phyloP scores from a whole-genome alignment of 2,797 vertebrate species.

The Dromococcyx pavoninus region DNA sequence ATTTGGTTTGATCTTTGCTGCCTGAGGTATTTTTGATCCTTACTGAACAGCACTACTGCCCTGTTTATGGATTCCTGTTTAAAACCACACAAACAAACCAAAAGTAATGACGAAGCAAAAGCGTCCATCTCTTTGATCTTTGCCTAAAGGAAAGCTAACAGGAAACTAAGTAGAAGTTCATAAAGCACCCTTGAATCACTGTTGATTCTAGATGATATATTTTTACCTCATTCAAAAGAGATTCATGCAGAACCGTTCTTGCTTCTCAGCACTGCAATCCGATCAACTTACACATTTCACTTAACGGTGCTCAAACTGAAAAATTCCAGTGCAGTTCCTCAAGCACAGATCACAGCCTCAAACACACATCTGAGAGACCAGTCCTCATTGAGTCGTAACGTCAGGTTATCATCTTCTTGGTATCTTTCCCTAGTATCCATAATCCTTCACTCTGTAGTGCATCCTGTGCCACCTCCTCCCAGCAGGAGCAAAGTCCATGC shows the following conservation, averaged over 20 bases:
- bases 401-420: not conserved
- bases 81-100: not conserved
- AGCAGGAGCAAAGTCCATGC: not conserved
- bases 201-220: not conserved
- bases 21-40: not conserved
- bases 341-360: not conserved
- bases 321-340: not conserved
- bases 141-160: not conserved
- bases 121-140: not conserved
- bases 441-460: not conserved
- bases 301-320: not conserved
- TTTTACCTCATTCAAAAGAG: not conserved
- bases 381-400: fast-evolving
- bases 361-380: not conserved
- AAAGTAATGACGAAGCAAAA: not conserved
- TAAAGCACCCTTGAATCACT: not conserved
- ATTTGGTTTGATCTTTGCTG: not conserved
- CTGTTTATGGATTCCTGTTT: not conserved
- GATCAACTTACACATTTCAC: not conserved
- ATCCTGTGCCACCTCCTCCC: fast-evolving
- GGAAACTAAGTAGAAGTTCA: not conserved
- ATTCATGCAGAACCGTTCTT: not conserved
- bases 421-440: not conserved
- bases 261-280: not conserved
- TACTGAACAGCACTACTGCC: not conserved